Evolutionary conservation across 2,113 vertebrate genomes (phyloP).

Genomic region (Apeltes quadracus): DNA sequence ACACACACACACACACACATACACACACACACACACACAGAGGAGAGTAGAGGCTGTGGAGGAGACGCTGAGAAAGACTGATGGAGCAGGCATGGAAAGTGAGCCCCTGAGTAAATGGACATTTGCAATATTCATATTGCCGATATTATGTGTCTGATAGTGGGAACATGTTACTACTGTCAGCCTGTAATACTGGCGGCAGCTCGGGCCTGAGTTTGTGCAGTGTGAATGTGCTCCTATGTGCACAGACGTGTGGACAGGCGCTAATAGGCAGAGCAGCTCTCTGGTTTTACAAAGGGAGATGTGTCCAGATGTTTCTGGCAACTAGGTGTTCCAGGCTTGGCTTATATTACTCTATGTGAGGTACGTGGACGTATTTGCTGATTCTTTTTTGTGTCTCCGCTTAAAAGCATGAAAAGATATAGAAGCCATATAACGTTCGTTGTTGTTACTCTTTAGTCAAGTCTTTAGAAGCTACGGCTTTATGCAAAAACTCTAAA

Average conservation of each 20-base stretch:
- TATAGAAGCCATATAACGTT: background rate
- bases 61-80: slow-evolving; percentile 10
- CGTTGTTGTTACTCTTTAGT: background rate
- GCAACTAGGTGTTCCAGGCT: slow-evolving; percentile 10
- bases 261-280: slow-evolving; percentile 24
- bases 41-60: background rate
- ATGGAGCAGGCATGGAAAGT: slow-evolving; percentile 12
- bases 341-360: slow-evolving; percentile 7
- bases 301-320: slow-evolving; percentile 44
- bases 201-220: background rate
- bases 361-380: background rate
- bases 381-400: background rate
- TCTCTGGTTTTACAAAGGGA: slow-evolving; percentile 20
- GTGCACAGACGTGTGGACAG: background rate
- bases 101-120: slow-evolving; percentile 31
- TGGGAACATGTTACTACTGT: slow-evolving; percentile 7
- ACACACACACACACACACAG: background rate
- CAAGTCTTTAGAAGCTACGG: background rate
- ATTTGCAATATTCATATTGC: slow-evolving; percentile 55
- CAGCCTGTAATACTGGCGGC: slow-evolving; percentile 3
- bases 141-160: slow-evolving; percentile 42
- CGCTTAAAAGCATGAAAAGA: slow-evolving; percentile 1
- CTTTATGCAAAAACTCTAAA: background rate
- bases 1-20: background rate
- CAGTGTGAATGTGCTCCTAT: slow-evolving; percentile 17